Base-by-base conservation (phyloP, 2,113 vertebrate species). In the Bettongia penicillata region DNA sequence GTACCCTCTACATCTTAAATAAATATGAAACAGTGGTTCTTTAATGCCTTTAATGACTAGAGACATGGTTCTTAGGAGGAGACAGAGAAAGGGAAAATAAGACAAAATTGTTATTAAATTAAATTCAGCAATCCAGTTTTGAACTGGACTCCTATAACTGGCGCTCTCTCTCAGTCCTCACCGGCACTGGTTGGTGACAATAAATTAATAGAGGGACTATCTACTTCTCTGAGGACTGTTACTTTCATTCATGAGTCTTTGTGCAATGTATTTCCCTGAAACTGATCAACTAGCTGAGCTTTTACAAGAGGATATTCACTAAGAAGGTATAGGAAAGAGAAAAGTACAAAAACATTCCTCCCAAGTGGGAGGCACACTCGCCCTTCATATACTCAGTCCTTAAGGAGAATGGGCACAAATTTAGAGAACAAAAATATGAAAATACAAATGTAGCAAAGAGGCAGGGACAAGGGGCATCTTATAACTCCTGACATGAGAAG, bases 11-110 rank as follows among this genome's bases (percentile, higher is more conserved):
- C 68, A 43, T 84, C 31, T 84, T 43, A 43, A 84, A 55, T 90
- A 55, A 50, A 2, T 11, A 0, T 0, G 51, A 2, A 8, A n/a
- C 47, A 3, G 7, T 1, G 25, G 19, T 10, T 26, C 90, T 53
- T 55, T 14, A 53, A 89, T 9, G 57, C 2, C 3, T 53, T 53
- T 14, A 61, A 68, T 7, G 53, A 2, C 6, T 47, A 51, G 5
- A 37, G 43, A 3, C 55, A 48, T 49, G n/a, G 55, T 90, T 89
- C 31, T 68, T 8, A 24, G 68, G 50, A 97, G 53, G 47, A 37
- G 68, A 93, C 0, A 51, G 43, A 92, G 91, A 90, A 89, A 53
- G 0, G 8, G 8, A 84, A 84, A 43, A 6, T 43, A 43, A 84
- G 37, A 77, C 37, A 16, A 9, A 84, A 22, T 43, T 84, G 4